A percentile compares a stretch with the other conserved stretches of the same genome.
phyloP scores from a whole-genome alignment of 53 echinoderm and acorn worm genomes.

The Zoroaster sp. region DNA sequence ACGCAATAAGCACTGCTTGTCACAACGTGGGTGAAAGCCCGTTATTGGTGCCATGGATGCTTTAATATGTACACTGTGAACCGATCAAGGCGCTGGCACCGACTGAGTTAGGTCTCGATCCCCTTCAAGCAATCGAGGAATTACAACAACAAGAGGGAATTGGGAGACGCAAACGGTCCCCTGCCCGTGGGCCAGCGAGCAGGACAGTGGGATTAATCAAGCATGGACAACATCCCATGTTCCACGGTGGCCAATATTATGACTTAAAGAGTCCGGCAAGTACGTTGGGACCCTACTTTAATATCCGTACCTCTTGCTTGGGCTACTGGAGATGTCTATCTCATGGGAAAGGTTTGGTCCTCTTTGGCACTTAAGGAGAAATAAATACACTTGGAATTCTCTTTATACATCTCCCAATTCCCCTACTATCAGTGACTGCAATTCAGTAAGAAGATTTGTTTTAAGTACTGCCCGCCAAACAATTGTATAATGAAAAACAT shows the following conservation, averaged over 20 bases:
- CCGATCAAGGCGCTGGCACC: neutral
- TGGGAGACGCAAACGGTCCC: neutral
- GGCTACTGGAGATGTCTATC: neutral
- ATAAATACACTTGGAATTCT: neutral
- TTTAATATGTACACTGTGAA: neutral
- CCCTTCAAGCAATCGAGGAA: neutral
- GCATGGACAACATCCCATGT: conserved; percentile 23
- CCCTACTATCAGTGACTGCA: too few relatives aligned
- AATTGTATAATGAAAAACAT: too few relatives aligned
- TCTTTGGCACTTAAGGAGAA: neutral
- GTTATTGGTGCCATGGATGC: neutral
- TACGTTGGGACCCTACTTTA: neutral
- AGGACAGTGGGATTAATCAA: conserved; percentile 36
- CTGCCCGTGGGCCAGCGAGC: neutral
- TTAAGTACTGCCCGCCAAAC: too few relatives aligned
- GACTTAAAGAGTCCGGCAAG: conserved; percentile 4
- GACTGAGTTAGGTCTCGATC: neutral
- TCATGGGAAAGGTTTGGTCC: neutral
- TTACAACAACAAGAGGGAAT: neutral
- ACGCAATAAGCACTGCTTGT: neutral
- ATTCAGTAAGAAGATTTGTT: too few relatives aligned
- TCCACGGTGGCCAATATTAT: conserved; percentile 3
- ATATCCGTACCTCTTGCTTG: neutral
- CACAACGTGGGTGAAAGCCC: neutral
- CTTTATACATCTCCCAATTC: neutral